Conservation (phyloP, 2,113 vertebrate genomes). For the Pyxicephalus adspersus region DNA sequence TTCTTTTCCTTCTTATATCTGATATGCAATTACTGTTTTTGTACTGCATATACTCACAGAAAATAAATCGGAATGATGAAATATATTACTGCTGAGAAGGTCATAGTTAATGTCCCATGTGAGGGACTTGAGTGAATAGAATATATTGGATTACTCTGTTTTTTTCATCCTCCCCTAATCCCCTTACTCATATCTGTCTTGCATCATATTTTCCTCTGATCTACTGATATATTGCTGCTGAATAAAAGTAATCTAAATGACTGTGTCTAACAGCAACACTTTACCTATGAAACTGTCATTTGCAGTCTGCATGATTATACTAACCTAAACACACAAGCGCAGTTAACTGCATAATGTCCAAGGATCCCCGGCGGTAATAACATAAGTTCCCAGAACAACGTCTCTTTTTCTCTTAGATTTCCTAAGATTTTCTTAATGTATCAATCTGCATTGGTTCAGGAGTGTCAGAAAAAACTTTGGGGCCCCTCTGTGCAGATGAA, state of each 20-base stretch:
- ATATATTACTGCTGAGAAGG: not conserved
- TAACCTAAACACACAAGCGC: no score
- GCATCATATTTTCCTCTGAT: not conserved
- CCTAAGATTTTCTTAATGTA: no score
- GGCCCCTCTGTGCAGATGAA: no score
- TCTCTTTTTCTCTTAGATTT: no score
- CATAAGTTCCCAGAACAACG: no score
- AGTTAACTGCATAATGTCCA: no score
- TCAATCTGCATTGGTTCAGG: no score
- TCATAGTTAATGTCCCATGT: not conserved
- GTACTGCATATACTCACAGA: not conserved
- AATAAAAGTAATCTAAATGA: slow-evolving; percentile 4
- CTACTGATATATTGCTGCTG: not conserved
- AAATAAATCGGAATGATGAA: not conserved
- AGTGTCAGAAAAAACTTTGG: no score
- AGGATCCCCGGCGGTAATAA: no score
- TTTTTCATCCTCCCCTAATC: not conserved
- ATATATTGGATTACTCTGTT: not conserved
- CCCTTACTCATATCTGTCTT: no score
- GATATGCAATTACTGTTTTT: not conserved
- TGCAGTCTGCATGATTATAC: not conserved
- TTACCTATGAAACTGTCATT: not conserved
- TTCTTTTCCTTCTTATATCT: not conserved
- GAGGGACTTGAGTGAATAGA: no score
- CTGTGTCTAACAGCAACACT: not conserved